These are phyloP conservation scores for Choloepus didactylus DNA, from an alignment of 2,797 vertebrate genomes.

Conservation along the genomic window DNA sequence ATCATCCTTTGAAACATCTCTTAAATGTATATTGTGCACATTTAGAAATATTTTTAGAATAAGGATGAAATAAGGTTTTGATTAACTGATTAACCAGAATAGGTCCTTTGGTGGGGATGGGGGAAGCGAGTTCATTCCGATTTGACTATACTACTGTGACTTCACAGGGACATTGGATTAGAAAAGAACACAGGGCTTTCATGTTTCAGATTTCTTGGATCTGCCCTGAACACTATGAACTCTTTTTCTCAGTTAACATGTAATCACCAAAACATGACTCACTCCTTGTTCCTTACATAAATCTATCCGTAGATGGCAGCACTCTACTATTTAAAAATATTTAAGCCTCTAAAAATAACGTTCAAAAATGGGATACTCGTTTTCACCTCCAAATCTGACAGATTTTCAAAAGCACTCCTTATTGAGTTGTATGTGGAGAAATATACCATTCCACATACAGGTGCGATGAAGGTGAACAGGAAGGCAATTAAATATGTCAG, in stretches of 20 bases:
- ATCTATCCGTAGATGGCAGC: conserved; percentile 63
- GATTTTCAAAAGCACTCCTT: neutral
- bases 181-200: neutral
- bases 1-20: neutral
- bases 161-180: neutral
- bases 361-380: neutral
- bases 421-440: conserved; percentile 16
- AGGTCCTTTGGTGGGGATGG: too few species aligned
- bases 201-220: conserved; percentile 1
- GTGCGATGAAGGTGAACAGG: neutral
- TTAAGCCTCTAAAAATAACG: neutral
- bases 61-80: neutral
- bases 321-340: neutral
- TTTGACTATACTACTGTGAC: neutral
- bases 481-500: neutral
- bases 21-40: neutral
- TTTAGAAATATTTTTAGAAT: neutral
- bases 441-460: neutral
- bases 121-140: neutral
- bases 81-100: neutral
- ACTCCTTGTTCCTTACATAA: neutral
- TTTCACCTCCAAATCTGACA: neutral
- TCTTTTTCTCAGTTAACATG: conserved; percentile 14
- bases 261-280: neutral
- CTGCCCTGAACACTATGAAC: neutral